phyloP scores from a whole-genome alignment of 2,113 vertebrate species.

The Etia nguti region DNA sequence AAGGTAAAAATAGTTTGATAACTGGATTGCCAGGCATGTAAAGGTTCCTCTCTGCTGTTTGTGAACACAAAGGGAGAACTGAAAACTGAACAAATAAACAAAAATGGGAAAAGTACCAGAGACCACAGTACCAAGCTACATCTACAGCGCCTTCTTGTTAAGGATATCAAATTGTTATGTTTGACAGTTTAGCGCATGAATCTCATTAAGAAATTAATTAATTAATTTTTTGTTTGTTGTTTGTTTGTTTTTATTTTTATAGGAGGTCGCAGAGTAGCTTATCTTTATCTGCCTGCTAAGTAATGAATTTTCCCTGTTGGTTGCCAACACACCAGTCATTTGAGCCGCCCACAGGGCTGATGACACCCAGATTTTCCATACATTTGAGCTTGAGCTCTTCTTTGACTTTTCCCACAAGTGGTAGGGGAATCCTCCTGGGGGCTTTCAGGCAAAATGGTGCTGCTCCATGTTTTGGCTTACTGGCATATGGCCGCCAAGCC shows the following conservation, averaged over 20 bases:
- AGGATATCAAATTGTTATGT: background rate
- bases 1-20: background rate
- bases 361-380: background rate
- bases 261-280: background rate
- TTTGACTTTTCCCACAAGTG: background rate
- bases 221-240: too few species aligned
- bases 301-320: background rate
- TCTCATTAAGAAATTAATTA: background rate
- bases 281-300: background rate
- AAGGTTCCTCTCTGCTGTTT: background rate
- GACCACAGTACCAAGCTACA: background rate
- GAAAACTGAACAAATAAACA: background rate
- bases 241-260: background rate
- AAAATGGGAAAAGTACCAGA: background rate
- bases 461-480: background rate
- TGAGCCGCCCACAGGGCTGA: background rate
- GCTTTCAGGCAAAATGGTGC: background rate
- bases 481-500: background rate
- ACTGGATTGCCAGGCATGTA: background rate
- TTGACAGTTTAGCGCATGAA: background rate
- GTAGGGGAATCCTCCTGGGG: background rate
- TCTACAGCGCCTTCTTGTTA: background rate
- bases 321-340: background rate
- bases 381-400: background rate
- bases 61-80: background rate